These are phyloP conservation scores for Diachasmimorpha longicaudata DNA, from an alignment of 1,140 invertebrate genomes.

Conservation along the genomic window DNA sequence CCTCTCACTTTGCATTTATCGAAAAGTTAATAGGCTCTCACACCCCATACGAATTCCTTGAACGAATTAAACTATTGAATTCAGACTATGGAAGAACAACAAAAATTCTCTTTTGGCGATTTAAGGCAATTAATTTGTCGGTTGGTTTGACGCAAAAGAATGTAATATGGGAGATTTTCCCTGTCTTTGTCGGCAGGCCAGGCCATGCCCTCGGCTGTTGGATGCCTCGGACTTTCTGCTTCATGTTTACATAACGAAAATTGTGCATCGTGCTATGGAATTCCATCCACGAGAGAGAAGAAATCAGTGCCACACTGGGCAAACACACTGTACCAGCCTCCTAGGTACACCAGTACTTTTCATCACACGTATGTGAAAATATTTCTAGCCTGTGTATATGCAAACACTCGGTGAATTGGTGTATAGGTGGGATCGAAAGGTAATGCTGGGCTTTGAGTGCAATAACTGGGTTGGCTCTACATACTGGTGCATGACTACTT, in stretches of 20 bases:
- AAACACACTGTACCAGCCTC: neutral
- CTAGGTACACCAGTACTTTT: neutral
- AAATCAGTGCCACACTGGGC: neutral
- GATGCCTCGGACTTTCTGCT: neutral
- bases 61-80: too few species aligned
- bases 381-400: neutral
- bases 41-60: too few species aligned
- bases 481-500: slow-evolving; percentile 19
- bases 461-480: slow-evolving; percentile 30
- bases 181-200: slow-evolving; percentile 12
- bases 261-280: slow-evolving; percentile 9
- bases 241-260: neutral
- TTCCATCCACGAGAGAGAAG: neutral
- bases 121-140: slow-evolving; percentile 24
- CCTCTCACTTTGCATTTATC: too few species aligned
- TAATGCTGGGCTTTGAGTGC: slow-evolving; percentile 28
- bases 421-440: slow-evolving; percentile 19
- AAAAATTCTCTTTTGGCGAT: slow-evolving; percentile 8
- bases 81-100: neutral
- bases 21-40: too few species aligned
- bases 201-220: neutral
- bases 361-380: neutral
- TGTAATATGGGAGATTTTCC: slow-evolving; percentile 25
- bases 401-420: neutral
- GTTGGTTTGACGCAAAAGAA: slow-evolving; percentile 28